Percentiles rank a stretch among this genome's conserved stretches.
Evolutionary conservation across 2,888 invertebrate species (phyloP).

Genomic region (Alviniconcha strummeri): DNA sequence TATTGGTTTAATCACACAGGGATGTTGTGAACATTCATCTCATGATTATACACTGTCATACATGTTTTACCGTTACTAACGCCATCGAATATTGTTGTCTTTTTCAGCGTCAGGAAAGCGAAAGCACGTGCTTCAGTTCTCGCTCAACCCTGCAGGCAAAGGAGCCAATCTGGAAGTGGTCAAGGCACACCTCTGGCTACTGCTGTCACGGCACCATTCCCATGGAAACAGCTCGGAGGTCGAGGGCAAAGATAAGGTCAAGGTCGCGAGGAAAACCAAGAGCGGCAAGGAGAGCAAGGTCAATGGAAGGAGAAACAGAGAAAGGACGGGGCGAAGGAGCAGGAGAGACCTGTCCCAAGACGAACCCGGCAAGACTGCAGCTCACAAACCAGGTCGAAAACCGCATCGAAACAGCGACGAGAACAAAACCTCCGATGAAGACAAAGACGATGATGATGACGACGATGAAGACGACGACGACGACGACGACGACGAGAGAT

Average conservation of each 20-base stretch:
- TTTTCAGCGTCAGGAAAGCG: constrained; percentile 12
- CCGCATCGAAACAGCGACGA: not conserved
- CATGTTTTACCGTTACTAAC: too few species aligned
- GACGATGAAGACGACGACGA: not conserved
- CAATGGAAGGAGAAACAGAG: not conserved
- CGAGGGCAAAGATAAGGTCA: not conserved
- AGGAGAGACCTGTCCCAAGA: too few species aligned
- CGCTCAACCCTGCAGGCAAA: constrained; percentile 3
- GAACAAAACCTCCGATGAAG: not conserved
- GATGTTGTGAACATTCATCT: too few species aligned
- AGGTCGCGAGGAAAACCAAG: not conserved
- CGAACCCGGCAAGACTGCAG: too few species aligned
- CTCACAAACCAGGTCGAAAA: not conserved
- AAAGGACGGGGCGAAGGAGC: not conserved
- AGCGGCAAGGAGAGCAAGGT: not conserved
- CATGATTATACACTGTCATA: too few species aligned
- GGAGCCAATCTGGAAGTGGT: constrained; percentile 24
- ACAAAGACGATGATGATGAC: not conserved
- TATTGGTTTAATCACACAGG: too few species aligned
- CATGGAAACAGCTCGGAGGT: not conserved
- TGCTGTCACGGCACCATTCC: not conserved
- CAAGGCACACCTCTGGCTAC: constrained; percentile 27
- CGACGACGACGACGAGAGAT: not conserved
- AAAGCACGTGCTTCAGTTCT: constrained; percentile 26
- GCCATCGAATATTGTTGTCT: not conserved